Evolutionary conservation across 2,888 invertebrate species (phyloP), one percentile per base, ranked within the genome.

Genomic region (Slavum lentiscoides): DNA sequence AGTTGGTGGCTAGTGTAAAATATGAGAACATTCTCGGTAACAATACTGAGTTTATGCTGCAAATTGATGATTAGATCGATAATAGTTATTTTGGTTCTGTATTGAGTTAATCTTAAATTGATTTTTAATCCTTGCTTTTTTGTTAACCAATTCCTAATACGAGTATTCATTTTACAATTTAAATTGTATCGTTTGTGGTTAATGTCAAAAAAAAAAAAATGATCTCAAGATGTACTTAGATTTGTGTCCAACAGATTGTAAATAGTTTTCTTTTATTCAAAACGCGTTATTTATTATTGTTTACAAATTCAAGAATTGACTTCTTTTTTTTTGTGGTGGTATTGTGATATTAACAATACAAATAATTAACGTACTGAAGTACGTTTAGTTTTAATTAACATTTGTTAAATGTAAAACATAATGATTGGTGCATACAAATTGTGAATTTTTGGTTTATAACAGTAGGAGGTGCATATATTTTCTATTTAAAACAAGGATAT

Each of bases 181-280:
- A 76, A 59, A 67, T 17, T 39, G 2, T 30, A 59, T 23, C 15
- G 55, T 77, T 69, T 62, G 37, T 37, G 61, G 61, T 76, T 37
- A 11, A 19, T 68, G 39, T 77, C 62, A 70, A 70, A 37, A 30
- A 30, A 30, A 30, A 30, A 30, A 30, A 68, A 37, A 37, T 21
- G 77, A 69, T 70, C 77, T 77, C 77, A 77, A 49, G 30, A 30
- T 69, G 61, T 76, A 69, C 59, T 76, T 75, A 75, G 19, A 53
- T 70, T 9, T 77, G 43, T 69, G 68, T 69, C 21, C 5, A 76
- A 59, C 55, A n/a, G 49, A 23, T 59, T 68, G n/a, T 43, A 0
- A 64, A 43, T 21, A n/a, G 6, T 68, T 58, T 66, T n/a, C 39
- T 67, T 68, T 59, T 59, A 59, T 43, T 59, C 3, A 19, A 43